Percentiles rank a stretch among this genome's conserved stretches.
phyloP scores from a whole-genome alignment of 2,113 vertebrate genomes.

The Lates calcarifer region DNA sequence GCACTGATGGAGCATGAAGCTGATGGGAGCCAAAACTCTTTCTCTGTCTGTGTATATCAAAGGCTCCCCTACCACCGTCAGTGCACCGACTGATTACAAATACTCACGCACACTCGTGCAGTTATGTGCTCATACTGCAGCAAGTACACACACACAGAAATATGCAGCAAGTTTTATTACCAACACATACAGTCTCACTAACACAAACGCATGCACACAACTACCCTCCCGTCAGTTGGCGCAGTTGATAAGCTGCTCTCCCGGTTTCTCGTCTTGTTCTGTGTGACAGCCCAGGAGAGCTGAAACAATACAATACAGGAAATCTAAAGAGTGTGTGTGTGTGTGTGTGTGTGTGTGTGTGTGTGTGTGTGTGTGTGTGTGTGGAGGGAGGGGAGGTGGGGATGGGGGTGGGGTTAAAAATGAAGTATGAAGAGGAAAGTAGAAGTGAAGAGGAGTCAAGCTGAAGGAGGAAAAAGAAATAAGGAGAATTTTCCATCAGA shows the following conservation, averaged over 20 bases:
- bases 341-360: too few relatives aligned
- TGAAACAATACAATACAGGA: constrained; percentile 79
- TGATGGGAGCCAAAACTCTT: constrained; percentile 62
- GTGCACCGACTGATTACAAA: constrained; percentile 27
- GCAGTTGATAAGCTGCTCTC: constrained; percentile 76
- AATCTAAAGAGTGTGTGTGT: too few relatives aligned
- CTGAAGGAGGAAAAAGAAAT: constrained; percentile 32
- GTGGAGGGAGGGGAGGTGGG: too few relatives aligned
- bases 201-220: constrained; percentile 14
- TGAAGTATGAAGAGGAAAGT: constrained; percentile 28
- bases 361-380: too few relatives aligned
- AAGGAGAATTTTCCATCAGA: constrained; percentile 69
- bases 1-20: constrained; percentile 61
- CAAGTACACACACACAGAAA: constrained; percentile 7
- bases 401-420: constrained; percentile 37
- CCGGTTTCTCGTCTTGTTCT: constrained; percentile 74
- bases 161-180: constrained; percentile 12
- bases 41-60: constrained; percentile 59
- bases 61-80: constrained; percentile 28
- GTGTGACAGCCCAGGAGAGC: constrained; percentile 71
- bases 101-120: constrained; percentile 17
- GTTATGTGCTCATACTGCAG: constrained; percentile 21
- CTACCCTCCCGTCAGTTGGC: constrained; percentile 69
- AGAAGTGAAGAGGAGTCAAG: constrained; percentile 20
- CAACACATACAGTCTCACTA: constrained; percentile 8